Base-by-base conservation (phyloP, 2,888 invertebrate genomes). In the Xylota sylvarum region DNA sequence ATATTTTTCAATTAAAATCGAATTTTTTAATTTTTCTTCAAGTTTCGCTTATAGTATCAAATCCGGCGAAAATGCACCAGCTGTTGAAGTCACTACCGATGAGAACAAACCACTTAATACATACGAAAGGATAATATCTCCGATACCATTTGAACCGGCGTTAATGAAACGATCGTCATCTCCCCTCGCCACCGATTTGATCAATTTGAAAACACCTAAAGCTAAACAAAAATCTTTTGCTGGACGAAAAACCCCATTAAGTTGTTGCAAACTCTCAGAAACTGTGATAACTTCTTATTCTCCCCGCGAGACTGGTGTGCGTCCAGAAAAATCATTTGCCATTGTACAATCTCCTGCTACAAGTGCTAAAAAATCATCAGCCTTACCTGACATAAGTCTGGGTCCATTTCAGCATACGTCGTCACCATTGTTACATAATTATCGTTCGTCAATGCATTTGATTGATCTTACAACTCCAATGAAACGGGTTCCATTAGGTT, bases 211-310 rank as follows among this genome's bases (percentile, higher is more conserved):
- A 50, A 78, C 82, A 27, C 78, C 82, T 1, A 83, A 82, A 76
- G 55, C 62, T 5, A 48, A 50, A 10, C 72, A 88, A 43, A 52
- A 5, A 7, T 50, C 88, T 5, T 46, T 62, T 9, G 56, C 58
- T 19, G 48, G 40, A 30, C 77, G 56, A 48, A 58, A 17, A 5
- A 52, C 62, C 35, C 65, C 69, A 12, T 19, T 79, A 40, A 80
- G 37, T 27, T 67, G 50, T 65, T 35, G 80, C 58, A 12, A 58
- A 65, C 43, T 52, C 65, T 92, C 92, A 1, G 92, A 91, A 64
- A 86, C 91, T 23, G 90, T 91, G 10, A 89, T 91, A 30, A 92
- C 92, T 3, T 92, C 92, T 0, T 92, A 90, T 87, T 92, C 92
- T 9, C 92, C 92, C 0, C 90, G 90, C 3, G 89, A 90, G 79